Evolutionary conservation across 2,888 invertebrate genomes (phyloP), one percentile per base, ranked within the genome.

Genomic region (Dicycla oo): DNA sequence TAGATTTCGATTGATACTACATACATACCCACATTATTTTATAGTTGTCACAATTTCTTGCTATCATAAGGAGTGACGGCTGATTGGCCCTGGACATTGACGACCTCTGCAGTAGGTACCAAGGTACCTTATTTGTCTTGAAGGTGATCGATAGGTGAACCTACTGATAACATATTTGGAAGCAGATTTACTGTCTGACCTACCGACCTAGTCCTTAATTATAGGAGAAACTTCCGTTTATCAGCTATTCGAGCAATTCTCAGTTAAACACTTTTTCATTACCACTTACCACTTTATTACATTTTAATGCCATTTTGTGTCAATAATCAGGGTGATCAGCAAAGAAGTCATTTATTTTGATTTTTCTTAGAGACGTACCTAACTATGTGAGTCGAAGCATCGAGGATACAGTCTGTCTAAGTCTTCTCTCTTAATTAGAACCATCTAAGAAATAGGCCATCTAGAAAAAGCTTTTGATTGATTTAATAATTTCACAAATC

Each of bases 51-150:
- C 47, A 49, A 61, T 60, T 63, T 13, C 4, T 20, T 10, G 20
- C 34, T 43, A 13, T 8, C 47, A 18, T 49, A 70, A 40, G 77
- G 78, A 63, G 3, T 78, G 77, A 78, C 82, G 47, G 58, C 18
- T 77, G 81, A 67, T 10, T 53, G 57, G 53, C 47, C 40, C 43
- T 49, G 49, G 20, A 58, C 43, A 45, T 47, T 18, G 45, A 62
- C 30, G 34, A 53, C 61, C 69, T 73, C 38, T 6, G 34, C 26
- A n/a, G n/a, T n/a, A n/a, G 26, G 26, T 53, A 23, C 40, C 20
- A 20, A 20, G 15, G 15, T 7, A 57, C 49, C 78, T 40, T 56
- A 63, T 58, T 73, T 10, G 60, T 40, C 23, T 58, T 60, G 23
- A 34, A 11, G 23, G 15, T 63, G 53, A 45, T 51, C 1, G 76